phyloP scores from a whole-genome alignment of 2,113 vertebrate species.

The Planiliza haematocheilus region DNA sequence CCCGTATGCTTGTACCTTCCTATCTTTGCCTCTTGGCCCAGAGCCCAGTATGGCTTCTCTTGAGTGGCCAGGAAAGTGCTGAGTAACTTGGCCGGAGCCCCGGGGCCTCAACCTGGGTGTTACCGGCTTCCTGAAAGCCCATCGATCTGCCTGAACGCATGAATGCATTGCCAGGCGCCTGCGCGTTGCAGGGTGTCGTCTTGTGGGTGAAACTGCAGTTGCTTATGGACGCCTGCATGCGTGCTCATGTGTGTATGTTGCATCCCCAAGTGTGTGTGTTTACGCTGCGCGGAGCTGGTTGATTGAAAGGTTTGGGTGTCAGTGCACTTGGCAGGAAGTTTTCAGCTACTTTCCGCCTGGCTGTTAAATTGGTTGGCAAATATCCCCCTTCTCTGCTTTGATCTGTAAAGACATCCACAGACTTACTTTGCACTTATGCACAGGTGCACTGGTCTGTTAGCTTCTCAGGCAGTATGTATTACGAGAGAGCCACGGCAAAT shows the following conservation, averaged over 20 bases:
- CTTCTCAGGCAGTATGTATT: background rate
- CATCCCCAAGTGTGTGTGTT: constrained; percentile 12
- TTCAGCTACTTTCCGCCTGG: constrained; percentile 5
- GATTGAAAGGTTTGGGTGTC: constrained; percentile 53
- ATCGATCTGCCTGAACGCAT: constrained; percentile 61
- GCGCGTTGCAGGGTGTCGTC: constrained; percentile 21
- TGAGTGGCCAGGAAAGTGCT: constrained; percentile 66
- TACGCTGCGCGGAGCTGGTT: constrained; percentile 6
- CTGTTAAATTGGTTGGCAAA: constrained; percentile 49
- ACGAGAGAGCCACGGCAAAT: constrained; percentile 6
- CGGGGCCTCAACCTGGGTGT: constrained; percentile 62
- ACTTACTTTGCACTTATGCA: background rate
- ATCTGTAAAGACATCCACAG: constrained; percentile 15
- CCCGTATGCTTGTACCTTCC: constrained; percentile 26
- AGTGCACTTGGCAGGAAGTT: constrained; percentile 34
- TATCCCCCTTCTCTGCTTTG: background rate
- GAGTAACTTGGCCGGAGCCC: constrained; percentile 64
- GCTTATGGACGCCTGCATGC: constrained; percentile 22
- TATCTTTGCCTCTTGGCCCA: constrained; percentile 45
- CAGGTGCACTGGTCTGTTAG: background rate
- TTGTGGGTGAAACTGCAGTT: constrained; percentile 42
- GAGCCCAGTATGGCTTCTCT: constrained; percentile 54
- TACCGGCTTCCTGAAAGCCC: constrained; percentile 61
- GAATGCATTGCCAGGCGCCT: constrained; percentile 41
- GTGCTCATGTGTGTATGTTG: constrained; percentile 4